phyloP scores from a whole-genome alignment of 2,888 invertebrate genomes.

The Lasioglossum marginatum region DNA sequence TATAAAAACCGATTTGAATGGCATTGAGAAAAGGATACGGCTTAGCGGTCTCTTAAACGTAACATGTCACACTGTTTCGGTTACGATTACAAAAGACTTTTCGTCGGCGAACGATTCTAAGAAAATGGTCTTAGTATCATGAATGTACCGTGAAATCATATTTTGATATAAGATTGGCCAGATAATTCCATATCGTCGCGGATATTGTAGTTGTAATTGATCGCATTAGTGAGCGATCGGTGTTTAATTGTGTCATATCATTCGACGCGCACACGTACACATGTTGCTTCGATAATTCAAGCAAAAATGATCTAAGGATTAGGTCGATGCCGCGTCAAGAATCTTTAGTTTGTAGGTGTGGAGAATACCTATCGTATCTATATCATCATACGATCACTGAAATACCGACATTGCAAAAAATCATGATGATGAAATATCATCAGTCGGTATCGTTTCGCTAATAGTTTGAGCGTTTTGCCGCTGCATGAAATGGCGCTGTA shows the following conservation, averaged over 20 bases:
- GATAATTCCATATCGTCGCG: slow-evolving; percentile 55
- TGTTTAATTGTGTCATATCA: slow-evolving; percentile 37
- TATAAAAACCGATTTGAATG: neutral
- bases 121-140: slow-evolving; percentile 8
- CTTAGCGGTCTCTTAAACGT: slow-evolving; percentile 17
- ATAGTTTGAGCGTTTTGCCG: neutral
- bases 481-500: neutral
- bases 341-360: slow-evolving; percentile 16
- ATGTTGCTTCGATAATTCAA: neutral
- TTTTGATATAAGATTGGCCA: slow-evolving; percentile 29
- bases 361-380: slow-evolving; percentile 3
- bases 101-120: neutral
- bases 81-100: slow-evolving; percentile 15
- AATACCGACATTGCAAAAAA: neutral
- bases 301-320: neutral
- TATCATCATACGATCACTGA: neutral
- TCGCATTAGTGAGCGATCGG: slow-evolving; percentile 27
- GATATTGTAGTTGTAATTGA: slow-evolving; percentile 24
- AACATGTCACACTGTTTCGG: slow-evolving; percentile 38
- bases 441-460: neutral
- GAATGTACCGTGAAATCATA: slow-evolving; percentile 13
- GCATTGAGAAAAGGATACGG: slow-evolving; percentile 54
- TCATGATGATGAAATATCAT: neutral
- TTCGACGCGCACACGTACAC: neutral
- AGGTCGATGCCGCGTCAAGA: neutral